Evolutionary conservation across 2,113 vertebrate genomes (phyloP).

Genomic region (Mustela lutreola): DNA sequence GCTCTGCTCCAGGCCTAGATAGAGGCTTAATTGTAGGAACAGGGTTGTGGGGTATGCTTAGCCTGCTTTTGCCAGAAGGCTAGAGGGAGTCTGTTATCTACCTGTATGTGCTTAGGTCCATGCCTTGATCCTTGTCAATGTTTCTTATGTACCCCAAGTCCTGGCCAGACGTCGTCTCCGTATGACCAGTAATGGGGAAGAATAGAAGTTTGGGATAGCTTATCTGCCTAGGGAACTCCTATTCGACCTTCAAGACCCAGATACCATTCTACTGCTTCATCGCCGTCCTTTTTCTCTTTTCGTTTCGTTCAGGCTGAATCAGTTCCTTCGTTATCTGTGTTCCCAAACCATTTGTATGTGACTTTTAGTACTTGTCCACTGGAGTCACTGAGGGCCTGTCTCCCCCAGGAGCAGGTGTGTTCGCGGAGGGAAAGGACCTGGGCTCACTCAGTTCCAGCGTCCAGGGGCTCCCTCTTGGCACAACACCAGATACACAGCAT

Average conservation of each 20-base stretch:
- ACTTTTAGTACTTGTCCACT: not conserved
- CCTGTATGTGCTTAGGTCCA: not conserved
- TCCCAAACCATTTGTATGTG: not conserved
- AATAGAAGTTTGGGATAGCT: not conserved
- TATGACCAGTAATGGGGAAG: not conserved
- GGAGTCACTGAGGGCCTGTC: not conserved
- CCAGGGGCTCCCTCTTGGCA: fast-evolving
- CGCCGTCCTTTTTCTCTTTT: fast-evolving
- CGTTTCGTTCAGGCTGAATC: not conserved
- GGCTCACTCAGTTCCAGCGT: not conserved
- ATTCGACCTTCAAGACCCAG: not conserved
- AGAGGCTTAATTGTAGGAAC: not conserved
- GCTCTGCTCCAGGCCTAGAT: not conserved
- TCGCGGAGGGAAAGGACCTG: not conserved
- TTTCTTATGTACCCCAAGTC: not conserved
- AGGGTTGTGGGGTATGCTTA: too few species aligned
- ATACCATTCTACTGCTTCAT: not conserved
- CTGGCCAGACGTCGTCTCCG: not conserved
- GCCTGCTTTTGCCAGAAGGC: not conserved
- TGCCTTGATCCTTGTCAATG: not conserved
- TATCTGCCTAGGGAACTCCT: not conserved
- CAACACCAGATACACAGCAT: fast-evolving
- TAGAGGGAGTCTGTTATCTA: not conserved
- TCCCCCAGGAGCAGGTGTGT: too few species aligned
- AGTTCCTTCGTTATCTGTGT: not conserved